Evolutionary conservation across 1,140 invertebrate species (phyloP), one percentile per base, ranked within the genome.

Genomic region (Aphelenchoides fujianensis): DNA sequence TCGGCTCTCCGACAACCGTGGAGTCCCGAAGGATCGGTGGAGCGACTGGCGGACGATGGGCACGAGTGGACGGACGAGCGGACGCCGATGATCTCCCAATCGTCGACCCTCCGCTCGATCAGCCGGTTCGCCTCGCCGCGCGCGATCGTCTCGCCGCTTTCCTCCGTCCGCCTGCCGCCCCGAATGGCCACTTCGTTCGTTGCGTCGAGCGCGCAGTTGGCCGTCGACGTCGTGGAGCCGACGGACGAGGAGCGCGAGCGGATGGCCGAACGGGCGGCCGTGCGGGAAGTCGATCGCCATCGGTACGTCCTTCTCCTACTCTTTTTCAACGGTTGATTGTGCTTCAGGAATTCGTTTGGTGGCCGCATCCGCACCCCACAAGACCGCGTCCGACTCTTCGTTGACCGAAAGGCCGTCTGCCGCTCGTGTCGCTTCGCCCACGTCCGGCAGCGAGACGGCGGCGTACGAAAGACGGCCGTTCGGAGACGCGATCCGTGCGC

Each of bases 71-170:
- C 16, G 36, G 55, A 59, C 34, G 63, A 36, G 12, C 32, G 63
- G 12, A 30, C 1, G 3, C 63, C 31, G 31, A 31, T 34, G 34
- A 66, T 66, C 36, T 32, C 27, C 27, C 37, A 31, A 23, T 66
- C 63, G 1, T 34, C 63, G 12, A 66, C 63, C 63, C 16, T 66
- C 16, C 16, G 63, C n/a, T 61, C n/a, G n/a, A 61, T 61, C n/a
- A n/a, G n/a, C n/a, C n/a, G n/a, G n/a, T n/a, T n/a, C n/a, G n/a
- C n/a, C 36, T 61, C 59, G 16, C 27, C 59, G n/a, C 63, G 32
- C 12, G 63, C 63, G 1, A 36, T 66, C 12, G 32, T 66, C 3
- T 66, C 63, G 1, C 63, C 63, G 36, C 63, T 66, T 12, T 66
- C 16, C 1, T 41, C 28, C 12, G 63, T 66, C 1, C 27, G 63